Conservation (phyloP, 2,888 invertebrate genomes). For the Temnothorax unifasciatus region DNA sequence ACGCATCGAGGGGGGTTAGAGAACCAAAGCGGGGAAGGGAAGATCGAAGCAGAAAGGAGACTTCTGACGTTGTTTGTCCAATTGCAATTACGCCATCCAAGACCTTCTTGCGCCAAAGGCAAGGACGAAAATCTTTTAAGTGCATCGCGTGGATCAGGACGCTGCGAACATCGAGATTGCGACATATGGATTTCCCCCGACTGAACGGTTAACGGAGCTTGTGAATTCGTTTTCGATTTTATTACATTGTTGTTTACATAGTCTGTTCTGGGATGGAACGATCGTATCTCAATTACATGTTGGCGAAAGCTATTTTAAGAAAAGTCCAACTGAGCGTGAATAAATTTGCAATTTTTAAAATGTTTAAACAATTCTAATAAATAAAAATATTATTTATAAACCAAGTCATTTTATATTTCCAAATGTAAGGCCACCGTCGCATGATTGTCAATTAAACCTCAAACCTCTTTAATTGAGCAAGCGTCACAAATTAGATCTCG, state of each 20-base stretch:
- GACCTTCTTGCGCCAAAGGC: constrained; percentile 57
- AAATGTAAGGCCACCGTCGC: neutral
- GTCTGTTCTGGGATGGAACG: neutral
- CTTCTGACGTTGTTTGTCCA: constrained; percentile 70
- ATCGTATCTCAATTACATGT: constrained; percentile 1
- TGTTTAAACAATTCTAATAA: neutral
- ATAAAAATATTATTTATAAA: neutral
- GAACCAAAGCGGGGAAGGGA: neutral
- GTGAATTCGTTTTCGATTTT: constrained; percentile 28
- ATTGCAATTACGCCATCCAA: constrained; percentile 69
- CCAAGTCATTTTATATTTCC: neutral
- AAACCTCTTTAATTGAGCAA: neutral
- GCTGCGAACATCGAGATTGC: constrained; percentile 26
- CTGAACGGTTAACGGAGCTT: neutral
- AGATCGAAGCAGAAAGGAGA: constrained; percentile 7
- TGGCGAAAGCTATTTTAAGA: neutral
- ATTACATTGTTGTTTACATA: constrained; percentile 16
- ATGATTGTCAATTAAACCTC: neutral
- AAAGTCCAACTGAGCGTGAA: neutral
- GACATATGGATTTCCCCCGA: constrained; percentile 17
- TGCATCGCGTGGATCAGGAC: constrained; percentile 19
- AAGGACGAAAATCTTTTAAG: constrained; percentile 58
- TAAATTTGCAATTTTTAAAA: neutral
- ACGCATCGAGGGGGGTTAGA: neutral
- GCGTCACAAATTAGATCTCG: neutral